phyloP scores from a whole-genome alignment of 2,797 vertebrate species.

The Oreortyx pictus region DNA sequence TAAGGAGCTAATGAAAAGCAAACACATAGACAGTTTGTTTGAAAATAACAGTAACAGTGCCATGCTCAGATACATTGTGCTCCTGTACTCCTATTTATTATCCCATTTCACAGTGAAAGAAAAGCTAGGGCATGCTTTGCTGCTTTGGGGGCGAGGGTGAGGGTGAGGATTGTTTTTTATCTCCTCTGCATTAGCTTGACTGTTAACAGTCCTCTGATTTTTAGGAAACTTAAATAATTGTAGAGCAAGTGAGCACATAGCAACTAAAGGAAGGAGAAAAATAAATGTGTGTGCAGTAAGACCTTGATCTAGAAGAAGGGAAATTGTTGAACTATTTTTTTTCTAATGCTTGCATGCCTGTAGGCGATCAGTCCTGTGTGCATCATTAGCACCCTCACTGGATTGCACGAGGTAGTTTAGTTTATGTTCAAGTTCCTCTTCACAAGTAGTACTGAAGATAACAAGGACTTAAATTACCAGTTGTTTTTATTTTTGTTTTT shows the following conservation, averaged over 20 bases:
- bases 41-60: not conserved
- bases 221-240: not conserved
- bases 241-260: not conserved
- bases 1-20: slow-evolving; percentile 55
- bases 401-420: not conserved
- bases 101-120: not conserved
- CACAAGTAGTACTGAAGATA: not conserved
- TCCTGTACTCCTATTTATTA: slow-evolving; percentile 37
- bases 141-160: not conserved
- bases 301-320: not conserved
- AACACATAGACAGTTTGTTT: not conserved
- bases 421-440: not conserved
- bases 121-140: not conserved
- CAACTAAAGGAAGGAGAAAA: not conserved
- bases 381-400: not conserved
- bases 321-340: not conserved
- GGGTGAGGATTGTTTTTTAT: not conserved
- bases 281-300: not conserved
- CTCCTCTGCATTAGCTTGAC: not conserved
- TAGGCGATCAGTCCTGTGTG: not conserved
- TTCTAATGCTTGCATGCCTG: not conserved
- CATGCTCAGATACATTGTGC: not conserved
- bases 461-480: not conserved
- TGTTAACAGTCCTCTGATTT: not conserved
- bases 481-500: too few species aligned